These are phyloP conservation scores for Mystacides longicornis DNA, from an alignment of 2,888 invertebrate species.

Conservation along the genomic window DNA sequence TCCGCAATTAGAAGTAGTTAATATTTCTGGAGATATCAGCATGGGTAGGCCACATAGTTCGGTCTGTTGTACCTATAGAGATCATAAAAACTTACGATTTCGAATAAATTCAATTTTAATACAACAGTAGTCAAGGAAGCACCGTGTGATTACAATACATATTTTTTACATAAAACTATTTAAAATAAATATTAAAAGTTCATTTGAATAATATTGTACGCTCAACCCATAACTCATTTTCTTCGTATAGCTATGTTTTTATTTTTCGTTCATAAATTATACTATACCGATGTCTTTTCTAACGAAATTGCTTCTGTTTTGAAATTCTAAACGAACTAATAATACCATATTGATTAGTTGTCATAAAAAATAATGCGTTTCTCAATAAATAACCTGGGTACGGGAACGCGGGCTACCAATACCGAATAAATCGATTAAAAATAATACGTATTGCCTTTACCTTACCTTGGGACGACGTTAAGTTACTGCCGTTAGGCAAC, in stretches of 20 bases:
- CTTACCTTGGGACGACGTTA: background rate
- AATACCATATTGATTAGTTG: slow-evolving; percentile 1
- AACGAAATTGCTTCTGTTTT: background rate
- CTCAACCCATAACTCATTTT: background rate
- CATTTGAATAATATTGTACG: background rate
- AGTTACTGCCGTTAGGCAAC: slow-evolving; percentile 6
- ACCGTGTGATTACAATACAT: background rate
- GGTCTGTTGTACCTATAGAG: too few species aligned
- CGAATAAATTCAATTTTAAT: too few species aligned
- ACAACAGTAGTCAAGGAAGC: too few species aligned
- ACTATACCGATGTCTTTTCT: background rate
- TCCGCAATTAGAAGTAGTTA: too few species aligned
- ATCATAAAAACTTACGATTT: too few species aligned
- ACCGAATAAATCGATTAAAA: slow-evolving; percentile 9
- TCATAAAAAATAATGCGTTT: slow-evolving; percentile 1
- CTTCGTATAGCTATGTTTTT: background rate
- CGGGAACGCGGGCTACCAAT: background rate
- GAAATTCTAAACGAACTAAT: slow-evolving; percentile 1
- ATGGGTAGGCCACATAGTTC: too few species aligned
- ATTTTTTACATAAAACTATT: background rate
- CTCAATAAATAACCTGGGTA: background rate
- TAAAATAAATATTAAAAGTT: background rate
- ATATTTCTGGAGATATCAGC: too few species aligned
- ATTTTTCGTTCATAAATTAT: background rate
- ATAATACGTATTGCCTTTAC: slow-evolving; percentile 4